A percentile compares a stretch with the other conserved stretches of the same genome.
These are phyloP conservation scores for Phycodurus eques DNA, from an alignment of 2,113 vertebrate species.

Conservation along the genomic window DNA sequence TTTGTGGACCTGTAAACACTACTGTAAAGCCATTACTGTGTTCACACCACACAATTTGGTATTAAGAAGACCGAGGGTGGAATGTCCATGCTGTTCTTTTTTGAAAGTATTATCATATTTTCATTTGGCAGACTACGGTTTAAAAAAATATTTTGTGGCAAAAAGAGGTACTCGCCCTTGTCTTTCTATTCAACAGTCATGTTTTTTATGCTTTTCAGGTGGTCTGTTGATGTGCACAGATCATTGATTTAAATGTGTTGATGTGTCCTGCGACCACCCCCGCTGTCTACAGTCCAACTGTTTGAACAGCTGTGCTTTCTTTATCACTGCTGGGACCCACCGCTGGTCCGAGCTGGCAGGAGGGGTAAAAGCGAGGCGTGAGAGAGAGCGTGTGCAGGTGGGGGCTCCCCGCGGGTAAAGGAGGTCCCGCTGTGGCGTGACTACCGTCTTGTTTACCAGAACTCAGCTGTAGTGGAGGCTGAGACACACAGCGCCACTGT, in stretches of 20 bases:
- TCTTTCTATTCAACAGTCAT: not conserved
- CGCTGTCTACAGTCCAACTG: conserved; percentile 57
- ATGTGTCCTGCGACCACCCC: conserved; percentile 15
- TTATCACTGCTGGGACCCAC: conserved; percentile 75
- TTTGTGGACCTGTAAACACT: not conserved
- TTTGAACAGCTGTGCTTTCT: conserved; percentile 88
- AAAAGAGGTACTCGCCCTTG: not conserved
- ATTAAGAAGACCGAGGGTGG: too few species aligned
- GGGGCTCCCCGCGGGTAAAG: conserved; percentile 40
- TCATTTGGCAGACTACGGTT: too few species aligned
- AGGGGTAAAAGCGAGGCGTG: conserved; percentile 45
- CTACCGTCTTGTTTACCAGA: conserved; percentile 32
- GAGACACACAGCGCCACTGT: not conserved
- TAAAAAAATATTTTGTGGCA: not conserved
- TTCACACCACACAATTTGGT: too few species aligned
- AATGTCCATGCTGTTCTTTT: too few species aligned
- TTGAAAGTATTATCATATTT: too few species aligned
- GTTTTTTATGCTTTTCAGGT: not conserved
- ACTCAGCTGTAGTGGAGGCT: not conserved
- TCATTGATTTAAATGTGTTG: conserved; percentile 39
- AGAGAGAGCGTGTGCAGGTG: conserved; percentile 27
- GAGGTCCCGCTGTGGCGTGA: conserved; percentile 17
- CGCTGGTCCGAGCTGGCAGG: conserved; percentile 74
- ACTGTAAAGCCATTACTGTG: too few species aligned
- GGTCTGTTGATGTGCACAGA: conserved; percentile 19